phyloP scores from a whole-genome alignment of 2,888 invertebrate species.

The Andrena fulva region DNA sequence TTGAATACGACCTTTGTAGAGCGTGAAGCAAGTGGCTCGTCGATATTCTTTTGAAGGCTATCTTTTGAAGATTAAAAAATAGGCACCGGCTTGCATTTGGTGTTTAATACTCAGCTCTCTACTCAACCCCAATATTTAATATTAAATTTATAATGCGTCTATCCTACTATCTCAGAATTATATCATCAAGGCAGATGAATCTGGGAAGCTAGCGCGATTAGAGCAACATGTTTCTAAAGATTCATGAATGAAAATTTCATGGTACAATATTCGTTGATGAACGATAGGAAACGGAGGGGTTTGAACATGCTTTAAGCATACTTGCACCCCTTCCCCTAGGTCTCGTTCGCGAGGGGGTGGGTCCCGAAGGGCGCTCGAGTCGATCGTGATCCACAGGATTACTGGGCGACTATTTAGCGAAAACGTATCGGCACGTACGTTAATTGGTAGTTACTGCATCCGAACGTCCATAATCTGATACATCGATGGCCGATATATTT shows the following conservation, averaged over 20 bases:
- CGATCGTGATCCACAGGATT: conserved; percentile 10
- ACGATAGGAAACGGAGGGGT: too few relatives aligned
- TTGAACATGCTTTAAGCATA: neutral
- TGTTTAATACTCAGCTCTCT: too few relatives aligned
- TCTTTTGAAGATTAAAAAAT: neutral
- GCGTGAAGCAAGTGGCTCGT: neutral
- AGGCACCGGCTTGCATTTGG: too few relatives aligned
- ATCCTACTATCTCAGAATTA: too few relatives aligned
- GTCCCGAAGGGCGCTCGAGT: neutral
- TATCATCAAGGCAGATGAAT: too few relatives aligned
- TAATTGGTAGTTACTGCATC: conserved; percentile 51
- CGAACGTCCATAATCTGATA: conserved; percentile 35
- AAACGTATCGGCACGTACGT: conserved; percentile 31
- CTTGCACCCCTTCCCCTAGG: neutral
- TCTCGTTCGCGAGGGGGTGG: neutral
- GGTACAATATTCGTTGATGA: too few relatives aligned
- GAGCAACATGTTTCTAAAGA: too few relatives aligned
- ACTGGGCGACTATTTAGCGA: neutral
- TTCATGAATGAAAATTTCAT: too few relatives aligned
- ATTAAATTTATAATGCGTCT: too few relatives aligned
- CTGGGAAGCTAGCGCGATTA: too few relatives aligned
- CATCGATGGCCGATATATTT: conserved; percentile 14
- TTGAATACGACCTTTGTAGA: neutral
- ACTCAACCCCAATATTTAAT: too few relatives aligned
- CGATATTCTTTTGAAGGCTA: neutral